These are phyloP conservation scores for Gortyna flavago DNA, from an alignment of 2,888 invertebrate genomes.

Conservation along the genomic window DNA sequence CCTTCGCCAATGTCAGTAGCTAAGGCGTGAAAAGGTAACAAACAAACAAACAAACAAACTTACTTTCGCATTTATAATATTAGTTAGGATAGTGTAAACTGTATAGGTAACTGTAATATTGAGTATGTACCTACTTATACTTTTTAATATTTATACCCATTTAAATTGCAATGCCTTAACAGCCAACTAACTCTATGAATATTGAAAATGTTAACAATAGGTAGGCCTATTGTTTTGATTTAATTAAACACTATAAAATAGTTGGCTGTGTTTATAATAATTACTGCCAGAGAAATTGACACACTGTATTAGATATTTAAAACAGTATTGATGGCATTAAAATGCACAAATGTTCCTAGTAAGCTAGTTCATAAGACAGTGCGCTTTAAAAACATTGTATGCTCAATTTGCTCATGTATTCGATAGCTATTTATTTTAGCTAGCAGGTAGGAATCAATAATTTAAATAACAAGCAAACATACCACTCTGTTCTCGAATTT, in stretches of 20 bases:
- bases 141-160: no score
- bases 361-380: background rate
- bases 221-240: no score
- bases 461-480: background rate
- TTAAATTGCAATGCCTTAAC: no score
- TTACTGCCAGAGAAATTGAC: background rate
- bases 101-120: no score
- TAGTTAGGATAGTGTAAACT: no score
- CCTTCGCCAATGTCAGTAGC: no score
- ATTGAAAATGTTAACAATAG: no score
- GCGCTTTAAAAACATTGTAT: background rate
- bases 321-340: background rate
- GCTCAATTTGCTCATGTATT: conserved; percentile 4
- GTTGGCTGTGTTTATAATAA: conserved; percentile 40
- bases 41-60: no score
- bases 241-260: conserved; percentile 18
- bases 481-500: background rate
- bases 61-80: no score
- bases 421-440: conserved; percentile 15
- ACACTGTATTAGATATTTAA: conserved; percentile 2
- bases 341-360: background rate
- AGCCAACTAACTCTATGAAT: no score
- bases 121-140: no score
- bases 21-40: no score
- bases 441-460: conserved; percentile 20